A percentile compares a stretch with the other conserved stretches of the same genome.
phyloP scores from a whole-genome alignment of 2,113 vertebrate species.

The Semicossyphus pulcher region DNA sequence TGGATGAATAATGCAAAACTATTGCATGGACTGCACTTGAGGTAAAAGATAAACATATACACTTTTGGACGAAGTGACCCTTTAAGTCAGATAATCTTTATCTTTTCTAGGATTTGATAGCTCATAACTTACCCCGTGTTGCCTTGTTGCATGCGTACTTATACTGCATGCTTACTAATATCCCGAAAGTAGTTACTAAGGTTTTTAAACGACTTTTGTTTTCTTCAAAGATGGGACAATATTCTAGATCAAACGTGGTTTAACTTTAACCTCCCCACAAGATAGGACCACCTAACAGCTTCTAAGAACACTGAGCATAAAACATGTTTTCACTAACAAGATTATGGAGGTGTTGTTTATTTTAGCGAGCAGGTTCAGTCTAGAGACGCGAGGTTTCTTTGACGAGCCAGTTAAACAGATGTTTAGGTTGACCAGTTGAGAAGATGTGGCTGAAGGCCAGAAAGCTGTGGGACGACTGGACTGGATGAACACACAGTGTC shows the following conservation, averaged over 20 bases:
- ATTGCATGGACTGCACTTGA: background rate
- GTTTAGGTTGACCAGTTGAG: conserved; percentile 54
- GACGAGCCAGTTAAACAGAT: background rate
- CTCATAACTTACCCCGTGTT: conserved; percentile 14
- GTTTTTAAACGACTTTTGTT: conserved; percentile 8
- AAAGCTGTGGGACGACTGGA: conserved; percentile 37
- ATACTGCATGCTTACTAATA: conserved; percentile 54
- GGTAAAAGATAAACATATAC: background rate
- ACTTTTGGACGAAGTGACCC: conserved; percentile 13
- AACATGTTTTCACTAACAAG: no score
- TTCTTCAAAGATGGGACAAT: background rate
- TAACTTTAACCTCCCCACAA: background rate
- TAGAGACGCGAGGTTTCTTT: background rate
- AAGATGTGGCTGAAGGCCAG: conserved; percentile 74
- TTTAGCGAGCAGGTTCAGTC: background rate
- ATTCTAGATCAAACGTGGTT: background rate
- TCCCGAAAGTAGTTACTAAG: conserved; percentile 13
- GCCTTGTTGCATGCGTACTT: conserved; percentile 54
- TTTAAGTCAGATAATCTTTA: background rate
- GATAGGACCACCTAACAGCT: background rate
- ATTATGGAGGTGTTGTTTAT: background rate
- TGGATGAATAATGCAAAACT: no score
- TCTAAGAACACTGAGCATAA: background rate
- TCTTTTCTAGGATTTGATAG: background rate
- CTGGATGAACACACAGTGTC: conserved; percentile 49